Percentiles rank a stretch among this genome's conserved stretches.
phyloP scores from a whole-genome alignment of 2,113 vertebrate species.

The Podarcis muralis region DNA sequence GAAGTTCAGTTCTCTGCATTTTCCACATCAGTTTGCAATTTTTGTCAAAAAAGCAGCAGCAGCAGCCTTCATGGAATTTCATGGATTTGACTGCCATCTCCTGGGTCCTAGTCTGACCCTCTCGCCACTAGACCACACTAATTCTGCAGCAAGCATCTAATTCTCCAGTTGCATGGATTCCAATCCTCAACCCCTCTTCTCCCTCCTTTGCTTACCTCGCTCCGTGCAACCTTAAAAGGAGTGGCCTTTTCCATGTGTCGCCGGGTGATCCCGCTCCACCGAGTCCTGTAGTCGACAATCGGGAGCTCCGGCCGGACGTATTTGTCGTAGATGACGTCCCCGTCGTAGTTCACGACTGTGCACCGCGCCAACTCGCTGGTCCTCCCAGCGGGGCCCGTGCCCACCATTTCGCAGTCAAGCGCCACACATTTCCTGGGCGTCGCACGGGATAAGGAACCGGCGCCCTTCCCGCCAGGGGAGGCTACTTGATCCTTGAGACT shows the following conservation, averaged over 20 bases:
- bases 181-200: too few species aligned
- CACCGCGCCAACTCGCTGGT: conserved; percentile 90
- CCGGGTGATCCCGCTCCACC: conserved; percentile 90
- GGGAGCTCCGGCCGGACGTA: conserved; percentile 83
- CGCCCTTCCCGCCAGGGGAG: conserved; percentile 60
- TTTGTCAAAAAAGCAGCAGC: too few species aligned
- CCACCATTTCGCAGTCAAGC: conserved; percentile 98
- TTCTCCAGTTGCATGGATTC: too few species aligned
- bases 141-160: too few species aligned
- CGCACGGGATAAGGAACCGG: conserved; percentile 52
- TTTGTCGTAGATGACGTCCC: conserved; percentile 88
- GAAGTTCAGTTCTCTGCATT: too few species aligned
- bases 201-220: conserved; percentile 77
- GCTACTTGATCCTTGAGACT: conserved; percentile 74
- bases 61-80: too few species aligned
- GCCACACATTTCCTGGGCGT: conserved; percentile 78
- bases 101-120: too few species aligned
- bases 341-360: conserved; percentile 86
- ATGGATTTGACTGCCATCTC: too few species aligned
- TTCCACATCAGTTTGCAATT: too few species aligned
- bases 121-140: too few species aligned
- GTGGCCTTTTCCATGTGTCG: conserved; percentile 82
- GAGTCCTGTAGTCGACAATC: conserved; percentile 88
- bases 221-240: conserved; percentile 83
- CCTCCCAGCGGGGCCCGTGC: conserved; percentile 85